Evolutionary conservation across 2,888 invertebrate genomes (phyloP).

Genomic region (Melinaea marsaeus): DNA sequence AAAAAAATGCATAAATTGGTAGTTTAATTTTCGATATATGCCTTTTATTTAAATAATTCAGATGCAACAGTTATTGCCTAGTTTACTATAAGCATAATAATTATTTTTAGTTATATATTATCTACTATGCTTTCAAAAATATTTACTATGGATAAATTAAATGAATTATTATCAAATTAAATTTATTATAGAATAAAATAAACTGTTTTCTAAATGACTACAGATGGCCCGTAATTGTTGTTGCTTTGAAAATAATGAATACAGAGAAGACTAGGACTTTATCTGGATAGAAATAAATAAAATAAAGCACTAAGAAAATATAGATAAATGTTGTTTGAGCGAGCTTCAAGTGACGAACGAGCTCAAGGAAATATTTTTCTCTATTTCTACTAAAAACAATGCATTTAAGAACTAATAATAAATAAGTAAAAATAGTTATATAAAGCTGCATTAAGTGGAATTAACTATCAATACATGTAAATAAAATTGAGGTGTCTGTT

Average conservation of each 20-base stretch:
- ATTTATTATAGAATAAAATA: not conserved
- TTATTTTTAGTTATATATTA: too few species aligned
- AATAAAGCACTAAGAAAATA: conserved; percentile 25
- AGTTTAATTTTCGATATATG: not conserved
- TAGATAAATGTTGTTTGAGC: conserved; percentile 20
- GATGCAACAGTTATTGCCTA: too few species aligned
- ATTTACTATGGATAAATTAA: not conserved
- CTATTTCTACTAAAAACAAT: not conserved
- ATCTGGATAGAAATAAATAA: conserved; percentile 24
- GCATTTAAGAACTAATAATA: not conserved
- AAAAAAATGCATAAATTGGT: not conserved
- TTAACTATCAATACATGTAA: too few species aligned
- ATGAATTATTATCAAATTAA: too few species aligned
- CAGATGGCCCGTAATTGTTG: not conserved
- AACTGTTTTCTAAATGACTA: not conserved
- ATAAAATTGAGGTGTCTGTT: too few species aligned
- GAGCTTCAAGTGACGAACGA: conserved; percentile 10
- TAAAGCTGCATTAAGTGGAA: too few species aligned
- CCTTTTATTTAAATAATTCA: too few species aligned
- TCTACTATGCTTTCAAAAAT: not conserved
- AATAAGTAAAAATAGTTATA: not conserved
- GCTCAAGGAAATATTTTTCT: conserved; percentile 4
- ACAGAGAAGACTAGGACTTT: conserved; percentile 15
- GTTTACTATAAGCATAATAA: not conserved
- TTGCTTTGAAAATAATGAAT: conserved; percentile 15